Conservation (phyloP, 2,113 vertebrate species). For the Anhinga rufa region DNA sequence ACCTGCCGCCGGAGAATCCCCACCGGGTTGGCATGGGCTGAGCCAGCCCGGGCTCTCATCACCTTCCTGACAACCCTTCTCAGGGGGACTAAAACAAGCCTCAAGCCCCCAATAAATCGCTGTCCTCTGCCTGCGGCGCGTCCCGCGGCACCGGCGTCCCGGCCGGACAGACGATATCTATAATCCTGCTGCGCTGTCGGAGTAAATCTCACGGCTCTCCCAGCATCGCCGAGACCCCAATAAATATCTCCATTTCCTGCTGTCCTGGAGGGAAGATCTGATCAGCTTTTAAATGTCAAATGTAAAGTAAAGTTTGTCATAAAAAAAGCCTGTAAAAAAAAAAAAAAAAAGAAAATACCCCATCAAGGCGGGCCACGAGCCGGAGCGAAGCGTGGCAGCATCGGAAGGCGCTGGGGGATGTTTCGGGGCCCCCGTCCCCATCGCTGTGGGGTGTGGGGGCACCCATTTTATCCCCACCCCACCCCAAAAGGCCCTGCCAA, state of each 20-base stretch:
- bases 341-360: background rate
- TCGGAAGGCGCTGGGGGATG: fast-evolving
- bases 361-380: fast-evolving
- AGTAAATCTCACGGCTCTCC: conserved; percentile 57
- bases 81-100: background rate
- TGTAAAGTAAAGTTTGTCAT: conserved; percentile 71
- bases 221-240: conserved; percentile 28
- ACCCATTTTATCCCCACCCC: background rate
- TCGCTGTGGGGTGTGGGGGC: background rate
- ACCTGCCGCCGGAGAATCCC: background rate
- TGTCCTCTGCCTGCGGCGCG: no score
- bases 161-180: background rate
- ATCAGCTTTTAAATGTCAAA: conserved; percentile 69
- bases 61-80: background rate
- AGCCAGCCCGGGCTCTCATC: background rate
- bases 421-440: fast-evolving
- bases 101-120: no score
- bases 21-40: fast-evolving
- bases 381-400: fast-evolving
- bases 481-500: background rate
- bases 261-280: conserved; percentile 53
- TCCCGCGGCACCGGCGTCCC: background rate
- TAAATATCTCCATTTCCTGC: conserved; percentile 67
- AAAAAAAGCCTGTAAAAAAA: conserved; percentile 56
- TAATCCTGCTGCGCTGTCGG: background rate